These are phyloP conservation scores for Trichogramma dendrolimi DNA, from an alignment of 2,888 invertebrate species.

Conservation along the genomic window DNA sequence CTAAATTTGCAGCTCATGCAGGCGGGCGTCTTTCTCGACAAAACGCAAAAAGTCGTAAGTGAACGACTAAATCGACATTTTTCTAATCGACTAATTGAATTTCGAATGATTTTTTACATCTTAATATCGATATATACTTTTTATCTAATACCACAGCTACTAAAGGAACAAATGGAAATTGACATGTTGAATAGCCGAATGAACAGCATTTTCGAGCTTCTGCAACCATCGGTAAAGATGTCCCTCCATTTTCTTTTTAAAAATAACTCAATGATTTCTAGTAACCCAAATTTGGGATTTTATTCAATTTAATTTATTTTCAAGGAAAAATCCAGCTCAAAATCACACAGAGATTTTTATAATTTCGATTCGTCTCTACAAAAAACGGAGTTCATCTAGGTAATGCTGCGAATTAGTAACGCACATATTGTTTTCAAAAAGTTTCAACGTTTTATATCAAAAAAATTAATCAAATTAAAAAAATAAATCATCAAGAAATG, in stretches of 20 bases:
- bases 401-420: too few species aligned
- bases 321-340: too few species aligned
- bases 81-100: constrained; percentile 11
- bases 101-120: background rate
- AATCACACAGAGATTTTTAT: too few species aligned
- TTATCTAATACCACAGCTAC: constrained; percentile 33
- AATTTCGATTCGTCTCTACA: too few species aligned
- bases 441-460: too few species aligned
- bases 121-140: background rate
- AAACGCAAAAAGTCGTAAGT: constrained; percentile 45
- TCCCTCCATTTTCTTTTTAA: background rate
- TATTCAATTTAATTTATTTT: too few species aligned
- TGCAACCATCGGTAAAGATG: constrained; percentile 39
- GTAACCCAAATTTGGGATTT: too few species aligned
- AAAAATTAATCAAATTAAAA: too few species aligned
- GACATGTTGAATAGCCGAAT: constrained; percentile 46
- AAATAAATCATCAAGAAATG: too few species aligned
- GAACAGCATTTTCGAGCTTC: constrained; percentile 43
- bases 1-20: constrained; percentile 42
- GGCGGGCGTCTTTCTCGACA: constrained; percentile 44
- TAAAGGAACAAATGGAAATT: constrained; percentile 45
- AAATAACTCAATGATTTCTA: too few species aligned
- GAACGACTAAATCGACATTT: constrained; percentile 3
- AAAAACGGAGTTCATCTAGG: too few species aligned
- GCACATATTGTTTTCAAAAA: too few species aligned